A percentile compares a stretch with the other conserved stretches of the same genome.
phyloP scores from a whole-genome alignment of 2,888 invertebrate species.

The Serrognathus titanus region DNA sequence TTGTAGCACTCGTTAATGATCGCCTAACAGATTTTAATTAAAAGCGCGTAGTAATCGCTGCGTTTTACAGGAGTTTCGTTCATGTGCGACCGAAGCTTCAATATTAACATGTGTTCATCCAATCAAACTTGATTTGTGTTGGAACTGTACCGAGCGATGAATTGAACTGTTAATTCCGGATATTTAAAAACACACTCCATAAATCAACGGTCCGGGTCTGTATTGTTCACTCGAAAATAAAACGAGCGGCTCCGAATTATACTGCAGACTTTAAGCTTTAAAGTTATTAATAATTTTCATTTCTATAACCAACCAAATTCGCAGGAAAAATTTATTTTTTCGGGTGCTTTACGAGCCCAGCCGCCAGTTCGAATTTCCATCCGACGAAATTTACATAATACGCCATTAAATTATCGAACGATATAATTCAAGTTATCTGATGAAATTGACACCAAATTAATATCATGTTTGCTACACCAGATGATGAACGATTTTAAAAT shows the following conservation, averaged over 20 bases:
- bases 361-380: too few species aligned
- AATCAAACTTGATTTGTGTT: slow-evolving; percentile 3
- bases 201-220: not conserved
- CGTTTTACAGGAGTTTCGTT: not conserved
- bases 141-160: slow-evolving; percentile 1
- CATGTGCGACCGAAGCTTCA: not conserved
- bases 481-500: slow-evolving; percentile 35
- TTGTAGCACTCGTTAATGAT: not conserved
- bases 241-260: too few species aligned
- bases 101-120: slow-evolving; percentile 1
- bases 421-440: slow-evolving; percentile 36
- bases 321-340: too few species aligned
- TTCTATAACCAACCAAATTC: too few species aligned
- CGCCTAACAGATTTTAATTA: not conserved
- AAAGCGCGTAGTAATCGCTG: not conserved
- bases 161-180: slow-evolving; percentile 11
- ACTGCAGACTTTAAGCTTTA: too few species aligned
- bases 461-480: slow-evolving; percentile 29
- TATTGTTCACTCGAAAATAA: too few species aligned
- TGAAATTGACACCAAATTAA: slow-evolving; percentile 39
- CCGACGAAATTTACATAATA: slow-evolving; percentile 5
- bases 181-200: slow-evolving; percentile 8
- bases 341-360: too few species aligned
- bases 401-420: slow-evolving; percentile 23
- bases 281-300: too few species aligned